Evolutionary conservation across 2,888 invertebrate genomes (phyloP).

Genomic region (Tigriopus californicus): DNA sequence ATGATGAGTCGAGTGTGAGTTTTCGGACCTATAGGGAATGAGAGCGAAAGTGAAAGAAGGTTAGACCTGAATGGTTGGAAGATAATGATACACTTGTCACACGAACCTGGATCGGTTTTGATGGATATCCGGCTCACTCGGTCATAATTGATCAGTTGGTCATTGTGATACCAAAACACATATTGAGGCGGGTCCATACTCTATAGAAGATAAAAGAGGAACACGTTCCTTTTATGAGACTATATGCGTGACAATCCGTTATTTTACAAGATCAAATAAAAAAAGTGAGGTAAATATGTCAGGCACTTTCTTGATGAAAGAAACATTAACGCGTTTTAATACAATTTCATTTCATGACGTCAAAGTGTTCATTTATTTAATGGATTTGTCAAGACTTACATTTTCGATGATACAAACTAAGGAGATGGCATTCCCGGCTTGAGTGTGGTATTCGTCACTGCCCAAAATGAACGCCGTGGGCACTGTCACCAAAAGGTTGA

Average conservation of each 20-base stretch:
- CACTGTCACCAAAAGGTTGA: conserved; percentile 12
- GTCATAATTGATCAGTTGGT: conserved; percentile 12
- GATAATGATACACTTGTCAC: not conserved
- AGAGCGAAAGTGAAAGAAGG: not conserved
- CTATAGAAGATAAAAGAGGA: conserved; percentile 2
- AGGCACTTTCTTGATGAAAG: no score
- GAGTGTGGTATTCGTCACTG: conserved; percentile 15
- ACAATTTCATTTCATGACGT: not conserved
- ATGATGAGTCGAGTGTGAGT: conserved; percentile 13
- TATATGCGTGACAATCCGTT: no score
- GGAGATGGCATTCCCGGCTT: conserved; percentile 14
- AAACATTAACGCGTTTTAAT: no score
- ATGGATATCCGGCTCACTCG: conserved; percentile 9
- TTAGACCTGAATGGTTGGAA: not conserved
- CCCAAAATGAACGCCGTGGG: conserved; percentile 14
- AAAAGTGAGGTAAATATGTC: no score
- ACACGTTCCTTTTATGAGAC: no score
- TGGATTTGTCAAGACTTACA: conserved; percentile 9
- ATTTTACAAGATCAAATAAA: no score
- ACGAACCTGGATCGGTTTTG: conserved; percentile 11
- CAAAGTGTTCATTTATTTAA: not conserved
- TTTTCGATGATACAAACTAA: conserved; percentile 15
- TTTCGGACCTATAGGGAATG: not conserved
- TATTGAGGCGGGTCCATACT: conserved; percentile 15
- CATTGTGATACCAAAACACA: conserved; percentile 16